A percentile compares a stretch with the other conserved stretches of the same genome.
phyloP scores from a whole-genome alignment of 2,888 invertebrate species.

The Aleiodes alternator region DNA sequence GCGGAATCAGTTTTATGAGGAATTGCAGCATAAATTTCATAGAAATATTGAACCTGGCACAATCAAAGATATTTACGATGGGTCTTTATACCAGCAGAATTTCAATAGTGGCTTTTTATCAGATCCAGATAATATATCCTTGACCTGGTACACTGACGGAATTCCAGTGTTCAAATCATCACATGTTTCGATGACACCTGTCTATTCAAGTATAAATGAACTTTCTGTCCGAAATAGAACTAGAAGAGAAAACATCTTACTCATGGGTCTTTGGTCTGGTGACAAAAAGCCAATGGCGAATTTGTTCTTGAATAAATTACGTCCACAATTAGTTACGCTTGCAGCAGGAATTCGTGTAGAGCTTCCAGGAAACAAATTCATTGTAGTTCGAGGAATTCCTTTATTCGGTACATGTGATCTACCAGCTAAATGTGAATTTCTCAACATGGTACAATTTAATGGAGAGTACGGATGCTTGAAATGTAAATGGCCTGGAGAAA shows the following conservation, averaged over 20 bases:
- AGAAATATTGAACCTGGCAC: background rate
- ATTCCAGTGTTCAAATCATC: too few relatives aligned
- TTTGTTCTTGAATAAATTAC: constrained; percentile 44
- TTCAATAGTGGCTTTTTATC: constrained; percentile 34
- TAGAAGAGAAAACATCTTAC: constrained; percentile 46
- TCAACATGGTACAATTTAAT: constrained; percentile 39
- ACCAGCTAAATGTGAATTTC: constrained; percentile 49
- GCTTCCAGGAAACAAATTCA: constrained; percentile 10
- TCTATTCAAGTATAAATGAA: constrained; percentile 51
- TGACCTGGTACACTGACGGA: too few relatives aligned
- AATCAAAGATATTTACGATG: constrained; percentile 50
- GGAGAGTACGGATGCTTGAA: background rate
- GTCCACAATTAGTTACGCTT: constrained; percentile 28
- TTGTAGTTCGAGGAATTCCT: constrained; percentile 38
- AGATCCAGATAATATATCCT: too few relatives aligned
- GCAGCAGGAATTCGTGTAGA: constrained; percentile 3
- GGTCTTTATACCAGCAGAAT: constrained; percentile 41
- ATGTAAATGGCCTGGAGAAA: constrained; percentile 28
- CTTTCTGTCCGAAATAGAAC: constrained; percentile 44
- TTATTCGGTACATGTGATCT: constrained; percentile 47
- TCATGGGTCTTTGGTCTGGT: constrained; percentile 48
- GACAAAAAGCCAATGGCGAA: constrained; percentile 49
- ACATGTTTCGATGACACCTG: constrained; percentile 47
- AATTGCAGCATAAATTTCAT: constrained; percentile 25
- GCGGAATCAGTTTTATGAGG: background rate